These are phyloP conservation scores for Hyphantria cunea DNA, from an alignment of 1,140 invertebrate genomes.

Conservation along the genomic window DNA sequence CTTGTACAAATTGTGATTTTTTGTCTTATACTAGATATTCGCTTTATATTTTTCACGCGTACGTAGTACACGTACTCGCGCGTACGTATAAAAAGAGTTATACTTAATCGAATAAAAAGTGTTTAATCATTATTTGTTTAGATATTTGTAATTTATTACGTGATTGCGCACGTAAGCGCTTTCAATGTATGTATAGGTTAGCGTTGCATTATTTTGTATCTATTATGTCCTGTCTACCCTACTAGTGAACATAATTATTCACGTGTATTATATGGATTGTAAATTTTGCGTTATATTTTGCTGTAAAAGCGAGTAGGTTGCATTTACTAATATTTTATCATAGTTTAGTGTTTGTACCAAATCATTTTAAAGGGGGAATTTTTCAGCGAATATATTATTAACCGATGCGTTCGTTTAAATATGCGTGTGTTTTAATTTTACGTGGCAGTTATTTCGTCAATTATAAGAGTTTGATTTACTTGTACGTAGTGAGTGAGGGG, in stretches of 20 bases:
- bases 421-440: slow-evolving; percentile 31
- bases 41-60: slow-evolving; percentile 7
- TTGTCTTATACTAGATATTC: slow-evolving; percentile 3
- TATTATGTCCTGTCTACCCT: slow-evolving; percentile 14
- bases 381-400: slow-evolving; percentile 20
- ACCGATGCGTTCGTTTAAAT: slow-evolving; percentile 4
- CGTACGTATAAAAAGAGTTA: neutral
- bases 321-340: slow-evolving; percentile 80
- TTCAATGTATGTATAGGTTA: slow-evolving; percentile 39
- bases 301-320: slow-evolving; percentile 65
- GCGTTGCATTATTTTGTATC: slow-evolving; percentile 44
- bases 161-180: slow-evolving; percentile 15
- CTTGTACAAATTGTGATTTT: slow-evolving; percentile 23
- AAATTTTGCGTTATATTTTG: slow-evolving; percentile 55
- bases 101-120: slow-evolving; percentile 18
- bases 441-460: slow-evolving; percentile 66
- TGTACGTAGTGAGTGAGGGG: slow-evolving; percentile 37
- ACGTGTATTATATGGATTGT: slow-evolving; percentile 50
- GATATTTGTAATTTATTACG: slow-evolving; percentile 26
- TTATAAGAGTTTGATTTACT: slow-evolving; percentile 54
- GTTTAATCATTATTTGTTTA: slow-evolving; percentile 22
- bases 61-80: slow-evolving; percentile 1
- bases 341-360: slow-evolving; percentile 77
- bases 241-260: slow-evolving; percentile 3
- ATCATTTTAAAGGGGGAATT: slow-evolving; percentile 54